Evolutionary conservation across 2,113 vertebrate species (phyloP).

Genomic region (Turdus rufiventris): DNA sequence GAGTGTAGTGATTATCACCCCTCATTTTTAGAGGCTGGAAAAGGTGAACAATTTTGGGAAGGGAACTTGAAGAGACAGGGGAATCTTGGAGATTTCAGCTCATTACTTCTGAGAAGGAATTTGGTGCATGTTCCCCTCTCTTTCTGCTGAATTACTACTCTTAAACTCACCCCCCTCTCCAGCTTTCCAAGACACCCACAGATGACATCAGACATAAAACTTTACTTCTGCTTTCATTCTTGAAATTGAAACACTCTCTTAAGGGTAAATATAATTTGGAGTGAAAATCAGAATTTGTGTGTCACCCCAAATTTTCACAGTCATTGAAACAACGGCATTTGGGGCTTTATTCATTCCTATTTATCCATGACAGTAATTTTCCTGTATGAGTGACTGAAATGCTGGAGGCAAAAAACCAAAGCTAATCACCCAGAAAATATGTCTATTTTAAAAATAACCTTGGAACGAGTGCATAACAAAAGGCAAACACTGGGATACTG

Average conservation of each 20-base stretch:
- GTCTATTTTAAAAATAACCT: neutral
- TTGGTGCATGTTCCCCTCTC: neutral
- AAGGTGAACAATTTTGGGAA: neutral
- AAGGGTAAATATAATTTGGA: neutral
- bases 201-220: accelerated
- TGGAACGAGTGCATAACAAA: neutral
- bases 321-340: neutral
- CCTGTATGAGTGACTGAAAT: neutral
- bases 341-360: neutral
- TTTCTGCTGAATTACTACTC: neutral
- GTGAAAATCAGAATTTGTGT: neutral
- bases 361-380: neutral
- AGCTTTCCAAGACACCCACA: neutral
- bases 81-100: neutral
- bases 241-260: neutral
- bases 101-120: neutral
- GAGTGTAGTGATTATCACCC: neutral
- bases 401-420: neutral
- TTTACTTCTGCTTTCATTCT: neutral
- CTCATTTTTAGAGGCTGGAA: neutral
- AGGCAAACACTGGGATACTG: neutral
- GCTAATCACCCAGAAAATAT: neutral
- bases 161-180: neutral
- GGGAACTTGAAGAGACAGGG: neutral
- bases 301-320: neutral